phyloP scores from a whole-genome alignment of 2,888 invertebrate genomes.

The Cartodere bifasciata region DNA sequence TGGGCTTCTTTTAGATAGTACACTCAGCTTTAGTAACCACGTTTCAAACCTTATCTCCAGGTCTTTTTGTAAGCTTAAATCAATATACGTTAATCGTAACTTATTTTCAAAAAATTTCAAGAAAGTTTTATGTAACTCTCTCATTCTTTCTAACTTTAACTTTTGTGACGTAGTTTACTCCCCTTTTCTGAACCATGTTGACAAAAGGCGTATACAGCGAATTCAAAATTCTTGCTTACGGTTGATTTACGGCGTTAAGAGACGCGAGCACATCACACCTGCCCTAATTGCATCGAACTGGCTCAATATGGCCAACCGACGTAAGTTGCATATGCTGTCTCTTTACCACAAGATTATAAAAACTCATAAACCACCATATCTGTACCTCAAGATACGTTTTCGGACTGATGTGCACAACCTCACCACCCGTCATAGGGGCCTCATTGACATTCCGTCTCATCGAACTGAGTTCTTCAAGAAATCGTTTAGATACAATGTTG shows the following conservation, averaged over 20 bases:
- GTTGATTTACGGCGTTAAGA: slow-evolving; percentile 4
- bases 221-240: slow-evolving; percentile 9
- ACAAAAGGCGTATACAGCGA: neutral
- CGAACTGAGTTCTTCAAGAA: slow-evolving; percentile 1
- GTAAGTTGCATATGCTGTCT: neutral
- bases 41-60: neutral
- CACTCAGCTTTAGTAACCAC: neutral
- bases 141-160: slow-evolving; percentile 5
- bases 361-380: slow-evolving; percentile 2
- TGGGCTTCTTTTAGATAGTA: neutral
- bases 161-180: slow-evolving; percentile 6
- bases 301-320: slow-evolving; percentile 5
- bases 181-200: slow-evolving; percentile 2
- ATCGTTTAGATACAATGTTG: slow-evolving; percentile 1
- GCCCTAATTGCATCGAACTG: neutral
- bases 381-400: slow-evolving; percentile 6
- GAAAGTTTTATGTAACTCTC: slow-evolving; percentile 2
- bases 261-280: slow-evolving; percentile 1
- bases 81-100: too few species aligned
- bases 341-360: too few species aligned
- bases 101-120: too few species aligned
- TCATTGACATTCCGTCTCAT: neutral
- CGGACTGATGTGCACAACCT: slow-evolving; percentile 6
- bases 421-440: slow-evolving; percentile 3
- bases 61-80: too few species aligned